phyloP scores from a whole-genome alignment of 2,797 vertebrate genomes.

The Merluccius polli region DNA sequence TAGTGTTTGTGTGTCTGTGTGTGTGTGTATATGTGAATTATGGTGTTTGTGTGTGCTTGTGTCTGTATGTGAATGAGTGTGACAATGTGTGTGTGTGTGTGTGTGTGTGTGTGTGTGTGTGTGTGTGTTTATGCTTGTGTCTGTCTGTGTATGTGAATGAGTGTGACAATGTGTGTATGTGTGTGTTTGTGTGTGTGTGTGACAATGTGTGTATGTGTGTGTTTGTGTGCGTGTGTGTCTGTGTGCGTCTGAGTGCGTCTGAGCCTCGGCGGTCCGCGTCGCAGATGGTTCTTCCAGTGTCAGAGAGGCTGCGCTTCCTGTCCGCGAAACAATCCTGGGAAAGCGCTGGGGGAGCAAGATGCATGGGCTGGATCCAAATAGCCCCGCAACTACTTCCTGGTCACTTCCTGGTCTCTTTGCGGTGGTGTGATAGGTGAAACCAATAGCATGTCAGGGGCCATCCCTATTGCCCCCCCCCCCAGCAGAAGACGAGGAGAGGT shows the following conservation, averaged over 20 bases:
- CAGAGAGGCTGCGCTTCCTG: slow-evolving; percentile 75
- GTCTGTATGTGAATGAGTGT: not conserved
- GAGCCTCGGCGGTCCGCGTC: slow-evolving; percentile 68
- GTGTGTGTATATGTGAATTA: not conserved
- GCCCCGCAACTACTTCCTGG: slow-evolving; percentile 66
- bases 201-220: slow-evolving; percentile 11
- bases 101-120: not conserved
- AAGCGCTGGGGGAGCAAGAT: slow-evolving; percentile 60
- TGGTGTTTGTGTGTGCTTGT: not conserved
- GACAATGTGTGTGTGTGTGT: slow-evolving; percentile 7
- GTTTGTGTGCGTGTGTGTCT: slow-evolving; percentile 8
- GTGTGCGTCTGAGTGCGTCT: slow-evolving; percentile 3
- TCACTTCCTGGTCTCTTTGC: slow-evolving; percentile 53
- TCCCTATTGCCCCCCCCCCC: slow-evolving; percentile 46
- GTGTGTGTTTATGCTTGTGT: not conserved
- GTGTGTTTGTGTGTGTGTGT: slow-evolving; percentile 7
- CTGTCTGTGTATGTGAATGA: not conserved
- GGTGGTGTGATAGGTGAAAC: slow-evolving; percentile 72
- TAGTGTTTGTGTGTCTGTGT: not conserved
- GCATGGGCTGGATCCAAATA: slow-evolving; percentile 85
- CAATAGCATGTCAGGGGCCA: slow-evolving; percentile 46
- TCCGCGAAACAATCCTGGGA: slow-evolving; percentile 91
- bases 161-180: slow-evolving; percentile 2
- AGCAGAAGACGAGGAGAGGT: slow-evolving; percentile 56
- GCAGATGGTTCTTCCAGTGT: slow-evolving; percentile 92